Evolutionary conservation across 2,888 invertebrate genomes (phyloP).

Genomic region (Drosophila longiperda): DNA sequence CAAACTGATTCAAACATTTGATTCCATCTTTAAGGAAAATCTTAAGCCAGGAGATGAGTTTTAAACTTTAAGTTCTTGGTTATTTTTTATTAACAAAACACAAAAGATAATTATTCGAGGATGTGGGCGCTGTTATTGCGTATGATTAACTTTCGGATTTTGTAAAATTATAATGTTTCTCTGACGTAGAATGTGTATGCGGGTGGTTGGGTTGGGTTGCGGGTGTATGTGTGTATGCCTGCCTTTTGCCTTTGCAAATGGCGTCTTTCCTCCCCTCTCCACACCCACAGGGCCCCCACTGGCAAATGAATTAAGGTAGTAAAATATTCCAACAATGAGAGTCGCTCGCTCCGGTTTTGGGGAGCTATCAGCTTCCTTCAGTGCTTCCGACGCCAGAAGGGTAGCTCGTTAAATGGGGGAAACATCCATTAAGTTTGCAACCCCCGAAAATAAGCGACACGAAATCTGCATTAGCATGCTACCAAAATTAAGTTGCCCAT

Average conservation of each 20-base stretch:
- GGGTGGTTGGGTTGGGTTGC: neutral
- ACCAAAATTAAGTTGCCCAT: constrained; percentile 67
- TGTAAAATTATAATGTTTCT: constrained; percentile 71
- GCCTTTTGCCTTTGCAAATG: constrained; percentile 57
- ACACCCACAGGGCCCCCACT: constrained; percentile 43
- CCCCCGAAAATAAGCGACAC: constrained; percentile 57
- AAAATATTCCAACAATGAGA: constrained; percentile 59
- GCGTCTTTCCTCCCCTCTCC: constrained; percentile 49
- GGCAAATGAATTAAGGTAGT: constrained; percentile 76
- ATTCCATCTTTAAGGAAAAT: neutral
- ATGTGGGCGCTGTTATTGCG: constrained; percentile 47
- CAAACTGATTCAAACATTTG: constrained; percentile 34
- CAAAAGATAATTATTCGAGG: neutral
- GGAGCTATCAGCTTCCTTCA: constrained; percentile 50
- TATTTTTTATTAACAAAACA: neutral
- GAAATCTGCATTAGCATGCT: constrained; percentile 74
- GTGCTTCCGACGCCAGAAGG: constrained; percentile 38
- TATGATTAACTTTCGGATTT: constrained; percentile 78
- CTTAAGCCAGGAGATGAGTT: too few species aligned
- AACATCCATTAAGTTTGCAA: constrained; percentile 67
- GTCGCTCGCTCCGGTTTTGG: constrained; percentile 45
- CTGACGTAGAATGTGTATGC: constrained; percentile 26
- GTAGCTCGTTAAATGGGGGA: constrained; percentile 68
- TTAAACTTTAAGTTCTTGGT: neutral
- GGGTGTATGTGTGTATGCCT: constrained; percentile 23